phyloP scores from a whole-genome alignment of 2,888 invertebrate species.

The Asteroscopus sphinx region DNA sequence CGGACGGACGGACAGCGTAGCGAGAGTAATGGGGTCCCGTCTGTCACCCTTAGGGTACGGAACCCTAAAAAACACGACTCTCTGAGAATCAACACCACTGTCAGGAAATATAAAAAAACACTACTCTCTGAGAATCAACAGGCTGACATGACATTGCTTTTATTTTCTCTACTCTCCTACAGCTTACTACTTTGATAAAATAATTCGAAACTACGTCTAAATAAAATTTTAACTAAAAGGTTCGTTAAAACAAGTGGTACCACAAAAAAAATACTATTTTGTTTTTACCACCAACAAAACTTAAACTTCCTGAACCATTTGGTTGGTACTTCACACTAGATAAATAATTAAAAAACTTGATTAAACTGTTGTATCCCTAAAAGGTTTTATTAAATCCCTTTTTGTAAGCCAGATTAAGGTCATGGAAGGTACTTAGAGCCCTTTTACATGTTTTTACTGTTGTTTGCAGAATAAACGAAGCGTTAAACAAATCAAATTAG shows the following conservation, averaged over 20 bases:
- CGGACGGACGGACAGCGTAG: too few species aligned
- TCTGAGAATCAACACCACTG: too few species aligned
- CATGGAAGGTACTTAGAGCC: constrained; percentile 27
- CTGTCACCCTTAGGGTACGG: too few species aligned
- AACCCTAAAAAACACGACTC: too few species aligned
- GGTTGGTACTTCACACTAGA: neutral
- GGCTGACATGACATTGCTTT: too few species aligned
- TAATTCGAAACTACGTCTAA: too few species aligned
- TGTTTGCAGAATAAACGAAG: constrained; percentile 40
- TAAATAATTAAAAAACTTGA: constrained; percentile 21
- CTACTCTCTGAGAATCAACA: too few species aligned
- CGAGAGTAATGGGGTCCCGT: too few species aligned
- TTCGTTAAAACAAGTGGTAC: neutral
- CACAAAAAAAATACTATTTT: neutral
- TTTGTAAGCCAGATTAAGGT: constrained; percentile 39
- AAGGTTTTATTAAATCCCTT: constrained; percentile 24
- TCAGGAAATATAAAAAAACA: too few species aligned
- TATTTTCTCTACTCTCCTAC: too few species aligned
- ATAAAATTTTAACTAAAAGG: neutral
- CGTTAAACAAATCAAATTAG: constrained; percentile 25
- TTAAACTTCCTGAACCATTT: constrained; percentile 33
- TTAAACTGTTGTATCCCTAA: constrained; percentile 8
- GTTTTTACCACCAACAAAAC: neutral
- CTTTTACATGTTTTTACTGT: constrained; percentile 27
- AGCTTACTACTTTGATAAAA: too few species aligned